phyloP scores from a whole-genome alignment of 2,113 vertebrate species.

The Callorhinus ursinus region DNA sequence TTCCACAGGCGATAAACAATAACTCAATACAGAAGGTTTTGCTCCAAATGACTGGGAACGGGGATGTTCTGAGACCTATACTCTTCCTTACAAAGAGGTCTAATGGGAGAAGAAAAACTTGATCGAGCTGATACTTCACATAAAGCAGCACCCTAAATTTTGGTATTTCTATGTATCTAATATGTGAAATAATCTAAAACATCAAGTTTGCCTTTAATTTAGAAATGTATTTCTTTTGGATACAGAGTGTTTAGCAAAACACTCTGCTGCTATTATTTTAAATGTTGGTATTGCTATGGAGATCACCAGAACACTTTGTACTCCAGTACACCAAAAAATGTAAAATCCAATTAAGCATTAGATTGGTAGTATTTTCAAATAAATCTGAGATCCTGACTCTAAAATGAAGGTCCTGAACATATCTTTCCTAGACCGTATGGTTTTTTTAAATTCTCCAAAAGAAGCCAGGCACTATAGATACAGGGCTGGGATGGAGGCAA shows the following conservation, averaged over 20 bases:
- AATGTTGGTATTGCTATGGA: neutral
- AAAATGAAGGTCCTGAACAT: slow-evolving; percentile 38
- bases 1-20: neutral
- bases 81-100: neutral
- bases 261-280: neutral
- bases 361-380: slow-evolving; percentile 30
- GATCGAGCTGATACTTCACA: neutral
- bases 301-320: neutral
- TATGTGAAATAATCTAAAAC: neutral
- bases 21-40: neutral
- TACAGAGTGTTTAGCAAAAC: neutral
- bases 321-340: neutral
- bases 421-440: neutral
- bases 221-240: neutral
- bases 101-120: neutral
- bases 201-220: slow-evolving; percentile 23
- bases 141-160: neutral
- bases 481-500: neutral
- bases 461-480: neutral
- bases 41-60: neutral
- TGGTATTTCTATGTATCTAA: slow-evolving; percentile 15
- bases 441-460: neutral
- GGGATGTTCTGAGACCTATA: neutral
- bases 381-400: slow-evolving; percentile 9
- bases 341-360: neutral